These are phyloP conservation scores for Axis porcinus DNA, from an alignment of 2,113 vertebrate genomes.

Conservation along the genomic window DNA sequence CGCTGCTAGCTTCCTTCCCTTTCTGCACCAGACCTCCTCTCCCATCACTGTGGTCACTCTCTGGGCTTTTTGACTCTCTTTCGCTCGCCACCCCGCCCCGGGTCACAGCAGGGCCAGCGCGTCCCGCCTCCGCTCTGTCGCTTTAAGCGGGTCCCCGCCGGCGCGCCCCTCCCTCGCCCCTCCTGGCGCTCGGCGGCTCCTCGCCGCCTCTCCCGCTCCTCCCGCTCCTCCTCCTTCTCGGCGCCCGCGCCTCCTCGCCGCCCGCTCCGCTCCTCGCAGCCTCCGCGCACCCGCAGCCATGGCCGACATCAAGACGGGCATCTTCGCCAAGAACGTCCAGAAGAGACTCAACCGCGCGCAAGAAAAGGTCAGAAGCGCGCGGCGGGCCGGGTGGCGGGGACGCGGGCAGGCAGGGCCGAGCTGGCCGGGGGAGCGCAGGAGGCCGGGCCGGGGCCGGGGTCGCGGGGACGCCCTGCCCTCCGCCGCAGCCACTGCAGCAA, in stretches of 20 bases:
- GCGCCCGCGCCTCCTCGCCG: neutral
- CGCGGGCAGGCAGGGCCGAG: neutral
- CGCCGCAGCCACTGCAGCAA: neutral
- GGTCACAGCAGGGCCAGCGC: neutral
- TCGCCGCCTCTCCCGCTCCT: neutral
- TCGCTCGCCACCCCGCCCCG: neutral
- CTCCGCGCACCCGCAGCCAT: slow-evolving; percentile 83
- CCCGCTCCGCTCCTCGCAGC: slow-evolving; percentile 40
- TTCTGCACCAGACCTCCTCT: neutral
- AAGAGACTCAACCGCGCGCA: slow-evolving; percentile 94
- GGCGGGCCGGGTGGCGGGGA: neutral
- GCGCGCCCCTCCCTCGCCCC: neutral
- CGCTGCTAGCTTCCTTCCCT: neutral
- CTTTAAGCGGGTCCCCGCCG: slow-evolving; percentile 9
- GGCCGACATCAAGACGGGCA: slow-evolving; percentile 97
- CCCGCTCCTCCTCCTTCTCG: neutral
- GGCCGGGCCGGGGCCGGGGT: neutral
- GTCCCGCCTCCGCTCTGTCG: neutral
- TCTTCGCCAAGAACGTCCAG: slow-evolving; percentile 98
- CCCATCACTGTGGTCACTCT: neutral
- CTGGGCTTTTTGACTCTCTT: neutral
- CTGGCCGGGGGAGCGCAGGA: neutral
- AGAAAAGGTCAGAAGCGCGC: slow-evolving; percentile 89
- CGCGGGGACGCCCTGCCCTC: neutral
- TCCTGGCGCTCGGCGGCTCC: neutral